Evolutionary conservation across 1,140 invertebrate genomes (phyloP).

Genomic region (Cydia pomonella): DNA sequence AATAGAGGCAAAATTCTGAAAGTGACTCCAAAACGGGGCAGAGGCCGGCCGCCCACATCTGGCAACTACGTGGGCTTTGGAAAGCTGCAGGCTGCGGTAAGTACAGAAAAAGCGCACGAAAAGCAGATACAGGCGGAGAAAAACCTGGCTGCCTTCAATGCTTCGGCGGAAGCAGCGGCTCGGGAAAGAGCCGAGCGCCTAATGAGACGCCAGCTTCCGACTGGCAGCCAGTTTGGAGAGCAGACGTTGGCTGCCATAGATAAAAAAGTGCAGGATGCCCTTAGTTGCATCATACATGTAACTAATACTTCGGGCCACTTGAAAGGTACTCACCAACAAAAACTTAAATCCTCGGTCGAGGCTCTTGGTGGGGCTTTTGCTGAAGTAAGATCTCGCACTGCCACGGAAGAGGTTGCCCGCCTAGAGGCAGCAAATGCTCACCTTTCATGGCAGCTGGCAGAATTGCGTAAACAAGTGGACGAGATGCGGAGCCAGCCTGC

Average conservation of each 20-base stretch:
- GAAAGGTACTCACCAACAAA: neutral
- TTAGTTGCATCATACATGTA: neutral
- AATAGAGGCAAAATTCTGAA: too few relatives aligned
- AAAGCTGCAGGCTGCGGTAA: too few relatives aligned
- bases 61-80: too few relatives aligned
- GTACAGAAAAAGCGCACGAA: neutral
- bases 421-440: neutral
- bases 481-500: neutral
- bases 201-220: neutral
- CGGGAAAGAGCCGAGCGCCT: too few relatives aligned
- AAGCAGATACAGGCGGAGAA: neutral
- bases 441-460: neutral
- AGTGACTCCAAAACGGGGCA: too few relatives aligned
- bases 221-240: neutral
- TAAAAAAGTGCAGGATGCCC: neutral
- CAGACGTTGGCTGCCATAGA: neutral
- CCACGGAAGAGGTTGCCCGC: neutral
- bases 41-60: too few relatives aligned
- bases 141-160: neutral
- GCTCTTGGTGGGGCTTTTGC: neutral
- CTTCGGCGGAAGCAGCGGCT: too few relatives aligned
- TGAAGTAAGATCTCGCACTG: neutral
- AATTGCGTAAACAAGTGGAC: neutral
- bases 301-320: neutral
- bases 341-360: neutral